phyloP scores from a whole-genome alignment of 2,797 vertebrate species.

The Sebastes dallii region DNA sequence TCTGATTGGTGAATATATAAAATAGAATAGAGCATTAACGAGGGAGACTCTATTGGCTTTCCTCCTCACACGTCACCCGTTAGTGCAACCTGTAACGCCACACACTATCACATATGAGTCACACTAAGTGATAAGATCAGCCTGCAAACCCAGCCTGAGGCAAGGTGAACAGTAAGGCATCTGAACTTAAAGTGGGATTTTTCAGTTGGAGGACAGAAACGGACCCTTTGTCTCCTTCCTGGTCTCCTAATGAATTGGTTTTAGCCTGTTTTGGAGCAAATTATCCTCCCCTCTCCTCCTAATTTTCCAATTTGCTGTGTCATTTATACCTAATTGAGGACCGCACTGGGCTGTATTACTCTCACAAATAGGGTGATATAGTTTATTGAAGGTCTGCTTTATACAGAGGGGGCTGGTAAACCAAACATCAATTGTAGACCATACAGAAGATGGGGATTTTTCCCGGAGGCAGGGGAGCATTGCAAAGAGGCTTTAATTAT shows the following conservation, averaged over 20 bases:
- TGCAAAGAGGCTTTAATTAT: constrained; percentile 76
- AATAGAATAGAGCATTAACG: not conserved
- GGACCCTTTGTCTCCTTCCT: constrained; percentile 71
- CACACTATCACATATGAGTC: not conserved
- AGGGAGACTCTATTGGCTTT: not conserved
- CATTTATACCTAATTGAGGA: constrained; percentile 86
- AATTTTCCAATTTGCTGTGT: constrained; percentile 90
- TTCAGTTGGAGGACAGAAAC: constrained; percentile 70
- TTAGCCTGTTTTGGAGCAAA: constrained; percentile 85
- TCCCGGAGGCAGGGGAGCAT: constrained; percentile 52
- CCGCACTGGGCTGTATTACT: constrained; percentile 81
- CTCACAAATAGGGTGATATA: constrained; percentile 82
- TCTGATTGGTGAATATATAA: not conserved
- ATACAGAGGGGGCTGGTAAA: constrained; percentile 70
- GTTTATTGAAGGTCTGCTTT: constrained; percentile 81
- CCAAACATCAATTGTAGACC: constrained; percentile 74
- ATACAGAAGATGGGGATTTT: constrained; percentile 60
- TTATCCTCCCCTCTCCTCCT: constrained; percentile 84
- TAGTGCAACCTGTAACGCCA: not conserved
- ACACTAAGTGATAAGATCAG: constrained; percentile 1
- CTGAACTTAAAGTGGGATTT: constrained; percentile 57
- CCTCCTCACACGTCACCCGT: not conserved
- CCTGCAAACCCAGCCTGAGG: constrained; percentile 1
- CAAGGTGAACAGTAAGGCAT: constrained; percentile 58
- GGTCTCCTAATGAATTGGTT: constrained; percentile 85